Percentiles rank a stretch among this genome's conserved stretches.
phyloP scores from a whole-genome alignment of 2,113 vertebrate genomes.

The Mellivora capensis region DNA sequence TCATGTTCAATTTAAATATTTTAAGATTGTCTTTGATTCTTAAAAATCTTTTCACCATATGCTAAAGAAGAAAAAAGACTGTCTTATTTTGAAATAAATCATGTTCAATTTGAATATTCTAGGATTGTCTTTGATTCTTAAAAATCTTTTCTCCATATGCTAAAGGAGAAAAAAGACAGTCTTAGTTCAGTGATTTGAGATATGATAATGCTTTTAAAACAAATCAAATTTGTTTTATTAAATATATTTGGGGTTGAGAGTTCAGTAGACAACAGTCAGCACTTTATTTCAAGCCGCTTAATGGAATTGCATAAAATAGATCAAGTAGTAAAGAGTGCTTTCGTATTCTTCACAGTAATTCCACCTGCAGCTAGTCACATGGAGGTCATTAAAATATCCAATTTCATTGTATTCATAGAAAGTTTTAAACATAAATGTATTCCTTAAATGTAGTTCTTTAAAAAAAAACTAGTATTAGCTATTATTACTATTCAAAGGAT shows the following conservation, averaged over 20 bases:
- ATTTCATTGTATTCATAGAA: not conserved
- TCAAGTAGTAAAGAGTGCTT: constrained; percentile 41
- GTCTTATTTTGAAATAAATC: constrained; percentile 43
- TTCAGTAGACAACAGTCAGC: constrained; percentile 48
- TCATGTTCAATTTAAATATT: constrained; percentile 20
- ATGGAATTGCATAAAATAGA: constrained; percentile 44
- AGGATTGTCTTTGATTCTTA: constrained; percentile 54
- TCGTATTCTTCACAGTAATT: constrained; percentile 46
- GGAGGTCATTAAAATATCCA: constrained; percentile 39
- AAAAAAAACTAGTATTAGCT: not conserved
- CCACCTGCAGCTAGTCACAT: constrained; percentile 33
- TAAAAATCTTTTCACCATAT: constrained; percentile 36
- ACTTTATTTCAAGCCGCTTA: constrained; percentile 63
- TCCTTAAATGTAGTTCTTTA: constrained; percentile 3
- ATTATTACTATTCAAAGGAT: constrained; percentile 23
- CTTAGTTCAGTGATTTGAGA: constrained; percentile 25
- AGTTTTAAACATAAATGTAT: constrained; percentile 35
- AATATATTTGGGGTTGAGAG: constrained; percentile 40
- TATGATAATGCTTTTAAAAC: constrained; percentile 44
- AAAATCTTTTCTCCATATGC: constrained; percentile 7
- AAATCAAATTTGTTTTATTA: constrained; percentile 54
- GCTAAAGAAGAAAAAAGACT: not conserved
- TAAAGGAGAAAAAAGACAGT: not conserved
- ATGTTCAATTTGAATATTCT: constrained; percentile 8
- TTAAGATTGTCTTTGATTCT: constrained; percentile 52